A percentile compares a stretch with the other conserved stretches of the same genome.
Evolutionary conservation across 2,797 vertebrate genomes (phyloP).

Genomic region (Clarias fuscus): DNA sequence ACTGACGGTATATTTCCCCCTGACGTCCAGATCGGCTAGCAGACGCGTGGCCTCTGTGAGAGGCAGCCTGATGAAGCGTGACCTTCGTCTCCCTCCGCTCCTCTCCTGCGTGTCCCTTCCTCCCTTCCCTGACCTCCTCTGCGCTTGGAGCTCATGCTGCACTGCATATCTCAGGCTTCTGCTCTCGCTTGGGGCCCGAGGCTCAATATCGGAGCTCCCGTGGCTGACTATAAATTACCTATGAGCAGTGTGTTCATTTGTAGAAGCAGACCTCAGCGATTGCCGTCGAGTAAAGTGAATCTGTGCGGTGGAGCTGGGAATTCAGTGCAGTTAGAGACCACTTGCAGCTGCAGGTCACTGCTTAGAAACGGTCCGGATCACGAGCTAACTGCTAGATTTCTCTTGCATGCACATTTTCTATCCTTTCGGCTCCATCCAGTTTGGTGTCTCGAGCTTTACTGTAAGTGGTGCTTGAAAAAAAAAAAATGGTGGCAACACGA

Average conservation of each 20-base stretch:
- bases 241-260: conserved; percentile 59
- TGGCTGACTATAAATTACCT: conserved; percentile 50
- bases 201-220: conserved; percentile 39
- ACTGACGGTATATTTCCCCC: conserved; percentile 8
- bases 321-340: conserved; percentile 37
- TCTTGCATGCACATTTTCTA: conserved; percentile 29
- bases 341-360: conserved; percentile 25
- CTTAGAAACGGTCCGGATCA: conserved; percentile 23
- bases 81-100: conserved; percentile 38
- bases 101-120: conserved; percentile 4
- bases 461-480: conserved; percentile 1
- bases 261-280: conserved; percentile 57
- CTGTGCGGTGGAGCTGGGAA: conserved; percentile 36
- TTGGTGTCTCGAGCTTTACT: conserved; percentile 10
- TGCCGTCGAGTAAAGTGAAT: conserved; percentile 61
- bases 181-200: conserved; percentile 33
- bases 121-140: conserved; percentile 28
- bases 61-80: conserved; percentile 47
- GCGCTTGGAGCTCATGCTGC: conserved; percentile 38
- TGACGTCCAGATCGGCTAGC: conserved; percentile 33
- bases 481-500: conserved; percentile 42
- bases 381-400: conserved; percentile 23
- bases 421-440: conserved; percentile 31
- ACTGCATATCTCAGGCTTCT: conserved; percentile 31
- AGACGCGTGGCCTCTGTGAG: conserved; percentile 38